phyloP scores from a whole-genome alignment of 2,797 vertebrate species.

The Crocodylus rhombifer region DNA sequence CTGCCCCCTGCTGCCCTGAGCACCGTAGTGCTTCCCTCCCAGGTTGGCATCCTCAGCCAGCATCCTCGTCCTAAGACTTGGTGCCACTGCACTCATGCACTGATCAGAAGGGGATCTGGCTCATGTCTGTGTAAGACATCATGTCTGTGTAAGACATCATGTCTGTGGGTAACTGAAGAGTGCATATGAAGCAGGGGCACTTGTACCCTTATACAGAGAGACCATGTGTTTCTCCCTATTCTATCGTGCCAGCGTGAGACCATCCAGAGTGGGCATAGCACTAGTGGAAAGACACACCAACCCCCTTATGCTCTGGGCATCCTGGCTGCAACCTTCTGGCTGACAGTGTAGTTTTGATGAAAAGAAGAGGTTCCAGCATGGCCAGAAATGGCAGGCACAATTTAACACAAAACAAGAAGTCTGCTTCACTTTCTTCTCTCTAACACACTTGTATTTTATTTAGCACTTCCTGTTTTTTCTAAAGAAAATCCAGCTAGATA shows the following conservation, averaged over 20 bases:
- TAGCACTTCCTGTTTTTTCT: not conserved
- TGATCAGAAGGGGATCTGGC: fast-evolving
- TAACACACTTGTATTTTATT: not conserved
- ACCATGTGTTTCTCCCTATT: not conserved
- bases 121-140: not conserved
- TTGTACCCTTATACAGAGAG: fast-evolving
- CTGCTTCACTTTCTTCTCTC: not conserved
- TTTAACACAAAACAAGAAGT: not conserved
- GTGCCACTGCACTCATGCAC: too few relatives aligned
- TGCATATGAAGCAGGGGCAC: fast-evolving
- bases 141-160: not conserved
- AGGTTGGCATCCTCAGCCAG: not conserved
- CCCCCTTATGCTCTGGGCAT: not conserved
- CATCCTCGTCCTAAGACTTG: fast-evolving
- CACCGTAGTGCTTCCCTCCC: too few relatives aligned
- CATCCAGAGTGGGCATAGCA: not conserved
- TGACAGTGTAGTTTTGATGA: not conserved
- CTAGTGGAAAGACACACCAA: not conserved
- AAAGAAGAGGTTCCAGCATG: not conserved
- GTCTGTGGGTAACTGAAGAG: not conserved
- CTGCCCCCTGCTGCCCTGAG: too few relatives aligned
- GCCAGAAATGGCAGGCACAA: not conserved
- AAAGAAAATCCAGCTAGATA: not conserved
- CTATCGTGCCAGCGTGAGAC: not conserved
- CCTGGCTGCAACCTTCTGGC: not conserved